Evolutionary conservation across 1,140 invertebrate genomes (phyloP).

Genomic region (Trichonephila clavata): DNA sequence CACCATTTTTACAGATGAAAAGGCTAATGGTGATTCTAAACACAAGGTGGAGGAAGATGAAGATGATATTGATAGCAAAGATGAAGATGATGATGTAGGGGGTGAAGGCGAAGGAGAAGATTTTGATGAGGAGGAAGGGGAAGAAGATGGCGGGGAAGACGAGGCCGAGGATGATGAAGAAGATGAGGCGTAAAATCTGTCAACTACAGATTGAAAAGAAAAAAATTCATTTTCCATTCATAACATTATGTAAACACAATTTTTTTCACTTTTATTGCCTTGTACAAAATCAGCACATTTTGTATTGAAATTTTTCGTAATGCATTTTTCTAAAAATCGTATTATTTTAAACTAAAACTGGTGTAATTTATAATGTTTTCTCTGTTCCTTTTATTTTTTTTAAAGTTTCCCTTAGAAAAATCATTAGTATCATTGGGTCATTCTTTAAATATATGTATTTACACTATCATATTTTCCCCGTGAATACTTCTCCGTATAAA

Average conservation of each 20-base stretch:
- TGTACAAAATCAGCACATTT: conserved; percentile 75
- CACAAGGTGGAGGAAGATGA: conserved; percentile 68
- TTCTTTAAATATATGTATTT: conserved; percentile 53
- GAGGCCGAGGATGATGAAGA: conserved; percentile 71
- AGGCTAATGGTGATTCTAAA: conserved; percentile 59
- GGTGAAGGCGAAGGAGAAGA: conserved; percentile 65
- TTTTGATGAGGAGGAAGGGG: conserved; percentile 72
- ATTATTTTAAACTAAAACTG: conserved; percentile 60
- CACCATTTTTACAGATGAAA: conserved; percentile 24
- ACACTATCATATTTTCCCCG: conserved; percentile 56
- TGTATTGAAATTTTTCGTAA: conserved; percentile 69
- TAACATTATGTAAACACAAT: conserved; percentile 73
- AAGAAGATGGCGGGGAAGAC: conserved; percentile 59
- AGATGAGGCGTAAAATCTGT: conserved; percentile 63
- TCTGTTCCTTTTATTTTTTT: background rate
- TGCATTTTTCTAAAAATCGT: conserved; percentile 61
- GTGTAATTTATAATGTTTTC: conserved; percentile 67
- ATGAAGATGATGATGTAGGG: conserved; percentile 71
- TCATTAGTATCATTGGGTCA: conserved; percentile 52
- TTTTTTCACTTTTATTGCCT: conserved; percentile 65
- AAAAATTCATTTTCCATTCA: conserved; percentile 66
- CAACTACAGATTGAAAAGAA: background rate
- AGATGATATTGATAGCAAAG: conserved; percentile 63
- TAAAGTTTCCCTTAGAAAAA: conserved; percentile 38
- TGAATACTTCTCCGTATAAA: conserved; percentile 36